These are phyloP conservation scores for Gadus macrocephalus DNA, from an alignment of 2,113 vertebrate genomes.

Conservation along the genomic window DNA sequence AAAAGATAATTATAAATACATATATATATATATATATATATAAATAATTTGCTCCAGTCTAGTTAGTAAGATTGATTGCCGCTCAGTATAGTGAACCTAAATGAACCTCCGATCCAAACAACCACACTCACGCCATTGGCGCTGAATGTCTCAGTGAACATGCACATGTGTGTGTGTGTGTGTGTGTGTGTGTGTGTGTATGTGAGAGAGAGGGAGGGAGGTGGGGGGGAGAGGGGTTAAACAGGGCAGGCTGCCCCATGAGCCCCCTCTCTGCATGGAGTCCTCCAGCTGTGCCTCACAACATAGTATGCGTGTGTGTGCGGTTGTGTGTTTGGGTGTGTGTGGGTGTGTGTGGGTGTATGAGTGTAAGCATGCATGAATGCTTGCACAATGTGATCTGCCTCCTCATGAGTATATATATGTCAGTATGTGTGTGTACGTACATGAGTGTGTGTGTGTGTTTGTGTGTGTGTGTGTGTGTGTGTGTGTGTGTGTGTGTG, in stretches of 20 bases:
- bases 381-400: neutral
- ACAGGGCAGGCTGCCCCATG: constrained; percentile 13
- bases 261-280: constrained; percentile 5
- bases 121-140: neutral
- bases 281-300: constrained; percentile 31
- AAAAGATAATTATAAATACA: too few species aligned
- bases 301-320: constrained; percentile 4
- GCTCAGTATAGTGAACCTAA: constrained; percentile 2
- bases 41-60: too few species aligned
- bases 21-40: too few species aligned
- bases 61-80: too few species aligned
- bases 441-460: constrained; percentile 8
- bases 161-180: constrained; percentile 18
- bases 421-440: neutral
- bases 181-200: constrained; percentile 16
- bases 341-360: constrained; percentile 7
- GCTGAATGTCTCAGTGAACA: constrained; percentile 9
- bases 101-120: neutral
- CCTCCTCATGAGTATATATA: constrained; percentile 1
- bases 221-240: constrained; percentile 1
- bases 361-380: constrained; percentile 5
- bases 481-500: constrained; percentile 13
- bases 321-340: constrained; percentile 13
- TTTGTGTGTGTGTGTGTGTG: constrained; percentile 15
- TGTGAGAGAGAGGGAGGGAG: constrained; percentile 7